Conservation (phyloP, 2,113 vertebrate genomes). For the Toxotes jaculatrix region DNA sequence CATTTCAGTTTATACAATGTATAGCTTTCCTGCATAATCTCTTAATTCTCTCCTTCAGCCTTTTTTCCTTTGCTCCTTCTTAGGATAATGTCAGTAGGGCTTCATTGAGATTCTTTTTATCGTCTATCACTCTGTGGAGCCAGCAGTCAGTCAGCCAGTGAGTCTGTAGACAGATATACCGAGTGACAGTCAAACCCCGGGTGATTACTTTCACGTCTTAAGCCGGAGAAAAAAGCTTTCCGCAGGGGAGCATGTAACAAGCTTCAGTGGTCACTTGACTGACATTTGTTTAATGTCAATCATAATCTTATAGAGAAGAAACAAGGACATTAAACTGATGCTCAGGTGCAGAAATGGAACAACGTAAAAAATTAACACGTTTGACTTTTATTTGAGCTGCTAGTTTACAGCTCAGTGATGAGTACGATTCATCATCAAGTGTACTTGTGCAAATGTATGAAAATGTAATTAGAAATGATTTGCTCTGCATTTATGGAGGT, state of each 20-base stretch:
- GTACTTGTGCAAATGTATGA: not conserved
- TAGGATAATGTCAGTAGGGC: not conserved
- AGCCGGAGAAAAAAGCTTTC: not conserved
- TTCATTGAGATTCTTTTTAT: not conserved
- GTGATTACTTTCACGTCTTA: constrained; percentile 4
- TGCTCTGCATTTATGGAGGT: not conserved
- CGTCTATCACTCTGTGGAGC: not conserved
- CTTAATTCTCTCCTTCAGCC: not conserved
- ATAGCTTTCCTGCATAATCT: not conserved
- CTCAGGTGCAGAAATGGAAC: not conserved
- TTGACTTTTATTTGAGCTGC: not conserved
- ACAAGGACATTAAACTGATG: not conserved
- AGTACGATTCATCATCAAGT: not conserved
- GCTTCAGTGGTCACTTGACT: constrained; percentile 15
- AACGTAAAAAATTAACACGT: not conserved
- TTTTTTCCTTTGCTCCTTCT: not conserved
- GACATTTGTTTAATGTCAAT: constrained; percentile 3
- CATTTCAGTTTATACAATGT: not conserved
- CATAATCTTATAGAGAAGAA: constrained; percentile 1
- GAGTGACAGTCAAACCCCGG: constrained; percentile 32
- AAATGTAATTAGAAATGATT: not conserved
- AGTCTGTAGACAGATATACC: constrained; percentile 13
- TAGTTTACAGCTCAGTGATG: not conserved
- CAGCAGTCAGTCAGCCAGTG: not conserved
- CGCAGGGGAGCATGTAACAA: not conserved